These are phyloP conservation scores for Ditula angustiorana DNA, from an alignment of 2,888 invertebrate species.

Conservation along the genomic window DNA sequence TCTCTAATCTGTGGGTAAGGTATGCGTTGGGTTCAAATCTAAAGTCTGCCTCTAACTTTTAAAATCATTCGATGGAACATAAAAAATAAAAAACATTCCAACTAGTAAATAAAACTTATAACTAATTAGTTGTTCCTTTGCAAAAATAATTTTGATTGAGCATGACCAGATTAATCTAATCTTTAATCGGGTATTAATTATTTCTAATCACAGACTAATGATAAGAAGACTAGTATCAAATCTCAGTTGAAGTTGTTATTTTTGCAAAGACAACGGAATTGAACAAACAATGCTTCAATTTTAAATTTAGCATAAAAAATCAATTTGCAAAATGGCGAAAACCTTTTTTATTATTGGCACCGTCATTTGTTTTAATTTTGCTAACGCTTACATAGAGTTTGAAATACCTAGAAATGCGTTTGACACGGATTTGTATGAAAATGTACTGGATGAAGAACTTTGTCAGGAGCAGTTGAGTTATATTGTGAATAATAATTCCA, in stretches of 20 bases:
- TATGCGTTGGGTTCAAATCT: too few relatives aligned
- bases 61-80: too few relatives aligned
- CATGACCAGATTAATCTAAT: background rate
- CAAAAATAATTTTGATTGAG: background rate
- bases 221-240: background rate
- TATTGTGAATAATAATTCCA: slow-evolving; percentile 51
- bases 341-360: background rate
- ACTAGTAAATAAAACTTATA: too few relatives aligned
- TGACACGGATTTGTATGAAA: slow-evolving; percentile 61
- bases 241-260: background rate
- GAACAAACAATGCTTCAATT: background rate
- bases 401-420: slow-evolving; percentile 54
- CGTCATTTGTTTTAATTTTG: background rate
- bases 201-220: background rate
- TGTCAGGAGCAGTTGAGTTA: slow-evolving; percentile 62
- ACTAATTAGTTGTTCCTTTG: background rate
- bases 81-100: too few relatives aligned
- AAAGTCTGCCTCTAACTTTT: too few relatives aligned
- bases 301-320: background rate
- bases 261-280: background rate
- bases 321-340: slow-evolving; percentile 21
- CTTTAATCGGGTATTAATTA: background rate
- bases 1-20: too few relatives aligned
- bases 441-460: slow-evolving; percentile 61
- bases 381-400: slow-evolving; percentile 42